phyloP scores from a whole-genome alignment of 2,797 vertebrate genomes.

The Emys orbicularis region DNA sequence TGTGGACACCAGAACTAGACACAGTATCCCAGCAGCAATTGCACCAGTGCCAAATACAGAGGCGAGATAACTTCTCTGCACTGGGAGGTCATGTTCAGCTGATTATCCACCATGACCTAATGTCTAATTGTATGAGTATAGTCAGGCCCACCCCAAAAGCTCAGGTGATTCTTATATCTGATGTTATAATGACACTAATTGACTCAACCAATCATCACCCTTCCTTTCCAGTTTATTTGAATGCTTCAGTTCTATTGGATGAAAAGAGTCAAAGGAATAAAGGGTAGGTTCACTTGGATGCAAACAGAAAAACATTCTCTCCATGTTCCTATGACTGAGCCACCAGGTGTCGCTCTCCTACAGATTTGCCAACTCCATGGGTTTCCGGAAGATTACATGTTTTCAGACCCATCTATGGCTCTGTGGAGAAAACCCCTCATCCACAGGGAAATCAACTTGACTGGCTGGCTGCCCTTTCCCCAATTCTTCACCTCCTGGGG shows the following conservation, averaged over 20 bases:
- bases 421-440: not conserved
- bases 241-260: not conserved
- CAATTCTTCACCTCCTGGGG: not conserved
- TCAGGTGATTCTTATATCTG: constrained; percentile 28
- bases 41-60: not conserved
- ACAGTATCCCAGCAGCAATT: not conserved
- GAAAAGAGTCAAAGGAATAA: not conserved
- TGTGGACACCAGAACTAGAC: not conserved
- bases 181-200: constrained; percentile 10
- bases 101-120: not conserved
- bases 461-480: not conserved
- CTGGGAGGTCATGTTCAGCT: not conserved
- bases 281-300: not conserved
- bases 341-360: not conserved
- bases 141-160: not conserved
- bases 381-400: not conserved
- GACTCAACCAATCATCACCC: not conserved
- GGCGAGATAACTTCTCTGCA: not conserved
- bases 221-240: not conserved
- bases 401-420: not conserved
- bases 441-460: accelerated
- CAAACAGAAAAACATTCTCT: not conserved
- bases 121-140: not conserved
- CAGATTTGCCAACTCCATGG: not conserved
- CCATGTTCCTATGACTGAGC: not conserved